These are phyloP conservation scores for Sinocyclocheilus maitianheensis DNA, from an alignment of 2,113 vertebrate genomes.

Conservation along the genomic window DNA sequence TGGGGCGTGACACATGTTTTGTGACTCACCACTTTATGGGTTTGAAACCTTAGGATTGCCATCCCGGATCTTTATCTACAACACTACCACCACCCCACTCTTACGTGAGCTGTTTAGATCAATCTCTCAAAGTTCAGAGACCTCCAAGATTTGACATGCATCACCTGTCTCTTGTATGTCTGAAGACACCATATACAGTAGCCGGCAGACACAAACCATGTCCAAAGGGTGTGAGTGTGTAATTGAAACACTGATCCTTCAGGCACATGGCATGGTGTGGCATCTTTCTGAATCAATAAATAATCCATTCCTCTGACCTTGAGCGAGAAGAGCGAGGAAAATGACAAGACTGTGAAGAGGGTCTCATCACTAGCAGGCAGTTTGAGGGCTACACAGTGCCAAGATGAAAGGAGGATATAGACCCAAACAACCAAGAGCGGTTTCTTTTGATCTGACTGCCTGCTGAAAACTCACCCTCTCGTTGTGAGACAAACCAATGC, in stretches of 20 bases:
- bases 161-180: not conserved
- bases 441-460: constrained; percentile 43
- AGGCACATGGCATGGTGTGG: constrained; percentile 26
- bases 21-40: no score
- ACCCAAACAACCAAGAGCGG: not conserved
- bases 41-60: no score
- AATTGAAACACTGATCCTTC: constrained; percentile 47
- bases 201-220: constrained; percentile 10
- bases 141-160: constrained; percentile 22
- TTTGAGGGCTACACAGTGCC: constrained; percentile 23
- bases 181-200: not conserved
- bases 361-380: constrained; percentile 14
- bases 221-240: constrained; percentile 8
- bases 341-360: constrained; percentile 44
- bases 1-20: no score
- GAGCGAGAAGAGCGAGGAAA: constrained; percentile 51
- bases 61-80: no score
- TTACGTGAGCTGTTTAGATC: no score
- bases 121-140: not conserved
- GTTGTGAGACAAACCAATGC: constrained; percentile 8
- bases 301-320: constrained; percentile 56
- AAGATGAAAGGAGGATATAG: constrained; percentile 44
- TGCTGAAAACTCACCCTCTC: not conserved
- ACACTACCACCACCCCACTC: no score
- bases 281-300: constrained; percentile 56